Evolutionary conservation across 2,888 invertebrate species (phyloP).

Genomic region (Ichneumon xanthorius): DNA sequence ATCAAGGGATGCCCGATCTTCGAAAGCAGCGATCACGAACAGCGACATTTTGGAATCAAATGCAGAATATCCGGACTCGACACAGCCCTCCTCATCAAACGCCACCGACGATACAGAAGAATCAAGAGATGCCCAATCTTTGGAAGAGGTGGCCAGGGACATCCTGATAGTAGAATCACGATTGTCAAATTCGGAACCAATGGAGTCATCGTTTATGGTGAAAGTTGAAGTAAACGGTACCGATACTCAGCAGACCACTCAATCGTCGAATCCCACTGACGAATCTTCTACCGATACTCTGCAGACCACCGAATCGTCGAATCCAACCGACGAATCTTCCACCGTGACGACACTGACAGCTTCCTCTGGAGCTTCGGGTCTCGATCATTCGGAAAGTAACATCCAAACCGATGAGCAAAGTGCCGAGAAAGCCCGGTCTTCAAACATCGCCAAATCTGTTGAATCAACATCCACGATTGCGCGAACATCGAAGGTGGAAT

Average conservation of each 20-base stretch:
- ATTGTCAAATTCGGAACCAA: background rate
- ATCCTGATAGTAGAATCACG: no score
- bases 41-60: background rate
- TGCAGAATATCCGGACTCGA: background rate
- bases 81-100: background rate
- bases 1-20: background rate
- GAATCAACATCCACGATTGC: background rate
- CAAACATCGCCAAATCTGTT: background rate
- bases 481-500: background rate
- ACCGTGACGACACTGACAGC: background rate
- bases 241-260: background rate
- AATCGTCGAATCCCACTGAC: constrained; percentile 11
- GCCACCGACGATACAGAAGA: background rate
- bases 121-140: background rate
- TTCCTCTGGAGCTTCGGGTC: background rate
- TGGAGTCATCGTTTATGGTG: background rate
- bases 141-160: background rate
- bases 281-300: constrained; percentile 12
- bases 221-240: constrained; percentile 4
- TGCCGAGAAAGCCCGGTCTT: background rate
- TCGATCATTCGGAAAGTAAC: background rate
- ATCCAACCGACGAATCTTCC: constrained; percentile 33
- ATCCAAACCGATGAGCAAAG: background rate
- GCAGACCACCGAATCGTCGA: background rate
- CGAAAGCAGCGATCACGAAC: background rate